These are phyloP conservation scores for Okamejei kenojei DNA, from an alignment of 2,797 vertebrate genomes.

Conservation along the genomic window DNA sequence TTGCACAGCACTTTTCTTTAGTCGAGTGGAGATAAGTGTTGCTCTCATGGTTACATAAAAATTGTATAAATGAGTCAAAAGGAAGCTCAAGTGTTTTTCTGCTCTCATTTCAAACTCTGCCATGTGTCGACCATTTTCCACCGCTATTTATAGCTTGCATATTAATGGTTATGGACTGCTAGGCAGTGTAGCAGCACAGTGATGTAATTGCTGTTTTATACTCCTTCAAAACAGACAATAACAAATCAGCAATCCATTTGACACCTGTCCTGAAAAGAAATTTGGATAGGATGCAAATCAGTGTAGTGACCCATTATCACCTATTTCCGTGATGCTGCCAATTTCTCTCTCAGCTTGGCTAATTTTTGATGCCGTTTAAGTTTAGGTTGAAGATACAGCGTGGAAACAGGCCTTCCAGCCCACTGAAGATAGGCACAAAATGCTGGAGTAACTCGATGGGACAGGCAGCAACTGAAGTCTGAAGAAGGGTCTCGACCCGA, in stretches of 20 bases:
- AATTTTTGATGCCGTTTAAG: neutral
- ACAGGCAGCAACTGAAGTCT: too few relatives aligned
- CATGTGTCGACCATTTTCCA: neutral
- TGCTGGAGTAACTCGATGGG: too few relatives aligned
- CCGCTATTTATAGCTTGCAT: neutral
- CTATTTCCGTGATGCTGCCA: neutral
- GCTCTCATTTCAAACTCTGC: neutral
- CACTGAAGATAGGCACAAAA: too few relatives aligned
- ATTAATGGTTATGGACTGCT: neutral
- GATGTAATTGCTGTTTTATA: neutral
- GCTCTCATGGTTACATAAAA: neutral
- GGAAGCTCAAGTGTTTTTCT: neutral
- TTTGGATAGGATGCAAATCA: neutral
- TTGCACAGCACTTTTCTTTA: neutral
- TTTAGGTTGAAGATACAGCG: neutral
- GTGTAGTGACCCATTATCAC: neutral
- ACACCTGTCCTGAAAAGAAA: neutral
- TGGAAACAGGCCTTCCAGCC: too few relatives aligned
- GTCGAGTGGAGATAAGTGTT: neutral
- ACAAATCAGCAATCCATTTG: neutral
- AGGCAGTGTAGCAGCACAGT: neutral
- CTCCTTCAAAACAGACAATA: neutral
- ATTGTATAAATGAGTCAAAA: conserved; percentile 11
- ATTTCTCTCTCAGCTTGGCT: neutral
- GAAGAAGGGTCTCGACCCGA: too few relatives aligned